Percentiles rank a stretch among this genome's conserved stretches.
Conservation (phyloP, 2,888 invertebrate species). For the Prosapia bicincta region DNA sequence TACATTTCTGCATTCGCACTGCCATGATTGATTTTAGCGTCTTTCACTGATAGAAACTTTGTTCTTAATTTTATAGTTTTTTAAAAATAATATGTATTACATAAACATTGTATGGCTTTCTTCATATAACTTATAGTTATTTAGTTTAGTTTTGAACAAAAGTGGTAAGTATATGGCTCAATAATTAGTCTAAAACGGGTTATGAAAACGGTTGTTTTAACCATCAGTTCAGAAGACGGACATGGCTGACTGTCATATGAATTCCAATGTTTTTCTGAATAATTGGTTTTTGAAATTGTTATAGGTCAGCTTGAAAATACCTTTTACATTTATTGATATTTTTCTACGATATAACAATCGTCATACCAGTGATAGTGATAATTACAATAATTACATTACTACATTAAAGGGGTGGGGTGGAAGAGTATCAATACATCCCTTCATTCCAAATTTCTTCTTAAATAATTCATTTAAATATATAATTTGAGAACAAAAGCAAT, state of each 20-base stretch:
- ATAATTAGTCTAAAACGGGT: not conserved
- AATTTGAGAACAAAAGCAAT: no score
- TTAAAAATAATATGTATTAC: slow-evolving; percentile 13
- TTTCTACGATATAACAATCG: no score
- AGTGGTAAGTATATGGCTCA: not conserved
- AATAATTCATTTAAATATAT: no score
- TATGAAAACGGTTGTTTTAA: not conserved
- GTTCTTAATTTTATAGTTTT: slow-evolving; percentile 25
- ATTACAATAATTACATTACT: not conserved
- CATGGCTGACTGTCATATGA: not conserved
- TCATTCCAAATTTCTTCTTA: no score
- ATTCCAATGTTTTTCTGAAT: not conserved
- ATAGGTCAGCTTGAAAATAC: no score
- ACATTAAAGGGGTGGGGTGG: not conserved
- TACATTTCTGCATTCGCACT: slow-evolving; percentile 36
- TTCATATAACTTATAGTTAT: not conserved
- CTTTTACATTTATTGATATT: no score
- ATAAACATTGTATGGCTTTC: slow-evolving; percentile 10
- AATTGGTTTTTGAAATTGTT: no score
- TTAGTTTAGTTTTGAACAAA: not conserved
- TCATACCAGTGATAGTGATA: no score
- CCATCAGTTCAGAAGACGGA: not conserved
- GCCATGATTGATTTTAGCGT: slow-evolving; percentile 52
- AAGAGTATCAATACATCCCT: not conserved
- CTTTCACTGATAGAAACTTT: slow-evolving; percentile 38